Evolutionary conservation across 1,140 invertebrate genomes (phyloP).

Genomic region (Trialeurodes vaporariorum): DNA sequence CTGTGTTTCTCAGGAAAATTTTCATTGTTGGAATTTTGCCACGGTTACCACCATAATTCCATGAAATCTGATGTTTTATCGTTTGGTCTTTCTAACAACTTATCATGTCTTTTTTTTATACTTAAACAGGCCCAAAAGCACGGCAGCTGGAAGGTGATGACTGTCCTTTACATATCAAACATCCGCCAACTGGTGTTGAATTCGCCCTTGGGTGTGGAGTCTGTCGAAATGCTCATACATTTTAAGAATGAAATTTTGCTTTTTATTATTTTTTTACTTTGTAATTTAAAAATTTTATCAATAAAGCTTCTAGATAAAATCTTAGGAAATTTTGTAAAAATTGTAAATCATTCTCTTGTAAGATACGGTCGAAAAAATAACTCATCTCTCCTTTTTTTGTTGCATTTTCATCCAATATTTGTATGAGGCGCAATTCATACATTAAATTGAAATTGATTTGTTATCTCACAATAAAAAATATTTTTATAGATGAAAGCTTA

Average conservation of each 20-base stretch:
- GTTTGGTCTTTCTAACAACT: no score
- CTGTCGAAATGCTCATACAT: constrained; percentile 92
- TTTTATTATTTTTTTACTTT: background rate
- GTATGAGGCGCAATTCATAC: background rate
- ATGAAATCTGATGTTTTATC: no score
- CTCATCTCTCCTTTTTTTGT: background rate
- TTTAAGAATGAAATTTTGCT: constrained; percentile 43
- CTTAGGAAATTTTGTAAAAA: background rate
- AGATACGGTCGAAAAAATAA: background rate
- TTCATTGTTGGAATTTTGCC: no score
- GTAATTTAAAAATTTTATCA: background rate
- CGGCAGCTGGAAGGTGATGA: constrained; percentile 86
- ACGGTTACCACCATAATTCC: no score
- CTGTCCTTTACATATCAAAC: constrained; percentile 89
- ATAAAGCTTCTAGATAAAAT: background rate
- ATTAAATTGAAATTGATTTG: background rate
- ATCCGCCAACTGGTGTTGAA: constrained; percentile 95
- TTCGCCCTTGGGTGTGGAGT: constrained; percentile 97
- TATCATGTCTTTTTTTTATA: no score
- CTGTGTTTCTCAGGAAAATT: no score
- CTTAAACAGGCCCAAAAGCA: constrained; percentile 71
- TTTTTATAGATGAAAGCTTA: background rate
- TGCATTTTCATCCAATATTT: background rate
- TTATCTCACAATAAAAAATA: background rate
- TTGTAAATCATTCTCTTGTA: background rate